These are phyloP conservation scores for Zaprionus bogoriensis DNA, from an alignment of 2,888 invertebrate species.

Conservation along the genomic window DNA sequence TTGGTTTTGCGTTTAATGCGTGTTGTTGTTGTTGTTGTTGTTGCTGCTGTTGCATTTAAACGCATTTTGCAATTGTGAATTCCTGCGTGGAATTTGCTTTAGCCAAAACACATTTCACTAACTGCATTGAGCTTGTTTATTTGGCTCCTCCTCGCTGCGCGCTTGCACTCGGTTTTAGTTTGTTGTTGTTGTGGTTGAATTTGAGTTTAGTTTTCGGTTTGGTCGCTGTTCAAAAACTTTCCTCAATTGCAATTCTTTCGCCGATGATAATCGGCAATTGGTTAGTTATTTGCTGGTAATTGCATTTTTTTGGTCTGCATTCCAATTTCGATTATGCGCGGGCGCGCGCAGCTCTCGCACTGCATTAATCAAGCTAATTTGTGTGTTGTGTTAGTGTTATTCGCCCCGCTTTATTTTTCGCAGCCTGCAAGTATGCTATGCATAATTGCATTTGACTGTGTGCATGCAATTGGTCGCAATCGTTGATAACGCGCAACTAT, in stretches of 20 bases:
- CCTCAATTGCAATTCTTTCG: neutral
- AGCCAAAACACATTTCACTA: slow-evolving; percentile 69
- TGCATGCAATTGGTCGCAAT: slow-evolving; percentile 3
- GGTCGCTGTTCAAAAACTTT: neutral
- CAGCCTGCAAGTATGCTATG: neutral
- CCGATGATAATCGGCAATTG: slow-evolving; percentile 3
- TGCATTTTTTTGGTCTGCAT: slow-evolving; percentile 11
- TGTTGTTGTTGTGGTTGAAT: neutral
- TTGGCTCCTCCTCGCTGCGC: neutral
- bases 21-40: slow-evolving; percentile 31
- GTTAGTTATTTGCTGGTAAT: slow-evolving; percentile 1
- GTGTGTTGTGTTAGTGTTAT: no score
- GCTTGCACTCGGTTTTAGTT: slow-evolving; percentile 2
- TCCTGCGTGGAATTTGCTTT: slow-evolving; percentile 66
- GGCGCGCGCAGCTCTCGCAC: neutral
- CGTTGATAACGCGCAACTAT: neutral
- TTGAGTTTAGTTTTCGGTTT: slow-evolving; percentile 6
- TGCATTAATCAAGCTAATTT: neutral
- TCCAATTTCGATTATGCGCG: neutral
- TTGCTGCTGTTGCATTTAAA: slow-evolving; percentile 68
- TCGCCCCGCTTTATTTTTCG: neutral
- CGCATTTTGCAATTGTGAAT: slow-evolving; percentile 68
- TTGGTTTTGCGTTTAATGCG: slow-evolving; percentile 17
- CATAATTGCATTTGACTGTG: neutral
- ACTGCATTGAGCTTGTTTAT: slow-evolving; percentile 63